These are phyloP conservation scores for Parochlus steinenii DNA, from an alignment of 2,888 invertebrate species.

Conservation along the genomic window DNA sequence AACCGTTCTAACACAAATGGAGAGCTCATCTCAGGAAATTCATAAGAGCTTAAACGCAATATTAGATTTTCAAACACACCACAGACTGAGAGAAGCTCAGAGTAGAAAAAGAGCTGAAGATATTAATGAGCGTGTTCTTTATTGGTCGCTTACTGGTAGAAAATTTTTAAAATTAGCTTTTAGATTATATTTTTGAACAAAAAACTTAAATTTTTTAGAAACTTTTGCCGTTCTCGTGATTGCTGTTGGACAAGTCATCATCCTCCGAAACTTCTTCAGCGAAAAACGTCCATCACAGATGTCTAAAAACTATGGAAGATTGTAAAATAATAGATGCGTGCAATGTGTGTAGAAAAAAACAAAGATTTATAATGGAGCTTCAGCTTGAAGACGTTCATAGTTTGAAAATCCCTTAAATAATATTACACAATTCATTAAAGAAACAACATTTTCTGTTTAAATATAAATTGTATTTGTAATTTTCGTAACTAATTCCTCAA, in stretches of 20 bases:
- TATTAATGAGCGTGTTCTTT: constrained; percentile 81
- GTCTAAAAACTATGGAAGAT: constrained; percentile 23
- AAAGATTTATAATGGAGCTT: background rate
- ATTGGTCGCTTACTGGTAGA: constrained; percentile 83
- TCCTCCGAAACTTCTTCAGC: constrained; percentile 81
- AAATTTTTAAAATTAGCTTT: too few relatives aligned
- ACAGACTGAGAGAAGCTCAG: constrained; percentile 85
- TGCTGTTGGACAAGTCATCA: constrained; percentile 78
- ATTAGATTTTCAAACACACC: constrained; percentile 93
- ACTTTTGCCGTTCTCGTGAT: constrained; percentile 70
- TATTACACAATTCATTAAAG: background rate
- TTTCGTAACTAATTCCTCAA: background rate
- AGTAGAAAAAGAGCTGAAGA: constrained; percentile 92
- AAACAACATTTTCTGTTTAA: background rate
- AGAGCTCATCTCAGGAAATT: constrained; percentile 75
- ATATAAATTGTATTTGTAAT: background rate
- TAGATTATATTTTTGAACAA: too few relatives aligned
- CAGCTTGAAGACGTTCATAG: background rate
- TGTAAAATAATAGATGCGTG: constrained; percentile 17
- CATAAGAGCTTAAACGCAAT: constrained; percentile 79
- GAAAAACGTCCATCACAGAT: constrained; percentile 42
- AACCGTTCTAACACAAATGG: constrained; percentile 91
- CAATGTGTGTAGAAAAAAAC: constrained; percentile 11
- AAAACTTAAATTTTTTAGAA: too few relatives aligned
- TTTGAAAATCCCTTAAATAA: background rate